phyloP scores from a whole-genome alignment of 1,140 invertebrate genomes.

The Saccostrea cuccullata region DNA sequence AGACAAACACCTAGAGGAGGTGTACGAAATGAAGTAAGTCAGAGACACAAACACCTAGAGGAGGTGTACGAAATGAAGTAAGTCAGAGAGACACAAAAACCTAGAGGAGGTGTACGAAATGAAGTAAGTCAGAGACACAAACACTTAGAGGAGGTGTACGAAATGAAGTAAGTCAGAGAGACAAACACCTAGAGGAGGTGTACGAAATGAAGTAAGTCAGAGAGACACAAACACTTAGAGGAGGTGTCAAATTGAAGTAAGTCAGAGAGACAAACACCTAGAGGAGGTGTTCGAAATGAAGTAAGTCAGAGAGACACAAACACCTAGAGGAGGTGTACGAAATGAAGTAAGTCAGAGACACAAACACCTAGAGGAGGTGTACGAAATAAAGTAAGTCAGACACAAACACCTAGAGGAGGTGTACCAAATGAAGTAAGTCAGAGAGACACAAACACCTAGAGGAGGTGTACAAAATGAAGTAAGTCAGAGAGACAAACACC shows the following conservation, averaged over 20 bases:
- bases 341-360: constrained; percentile 89
- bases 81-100: constrained; percentile 84
- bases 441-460: constrained; percentile 85
- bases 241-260: constrained; percentile 90
- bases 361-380: constrained; percentile 86
- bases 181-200: constrained; percentile 86
- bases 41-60: constrained; percentile 85
- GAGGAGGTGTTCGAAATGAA: constrained; percentile 89
- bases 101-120: constrained; percentile 87
- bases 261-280: constrained; percentile 85
- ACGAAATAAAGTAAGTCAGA: constrained; percentile 89
- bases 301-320: constrained; percentile 84
- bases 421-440: constrained; percentile 87
- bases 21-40: constrained; percentile 90
- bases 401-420: constrained; percentile 86
- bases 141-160: constrained; percentile 86
- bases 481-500: constrained; percentile 84
- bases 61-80: constrained; percentile 90
- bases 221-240: constrained; percentile 85
- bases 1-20: constrained; percentile 85
- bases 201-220: constrained; percentile 88
- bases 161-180: constrained; percentile 90
- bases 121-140: constrained; percentile 87
- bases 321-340: constrained; percentile 87
- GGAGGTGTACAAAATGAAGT: constrained; percentile 89